Evolutionary conservation across 1,140 invertebrate genomes (phyloP).

Genomic region (Dysdera silvatica): DNA sequence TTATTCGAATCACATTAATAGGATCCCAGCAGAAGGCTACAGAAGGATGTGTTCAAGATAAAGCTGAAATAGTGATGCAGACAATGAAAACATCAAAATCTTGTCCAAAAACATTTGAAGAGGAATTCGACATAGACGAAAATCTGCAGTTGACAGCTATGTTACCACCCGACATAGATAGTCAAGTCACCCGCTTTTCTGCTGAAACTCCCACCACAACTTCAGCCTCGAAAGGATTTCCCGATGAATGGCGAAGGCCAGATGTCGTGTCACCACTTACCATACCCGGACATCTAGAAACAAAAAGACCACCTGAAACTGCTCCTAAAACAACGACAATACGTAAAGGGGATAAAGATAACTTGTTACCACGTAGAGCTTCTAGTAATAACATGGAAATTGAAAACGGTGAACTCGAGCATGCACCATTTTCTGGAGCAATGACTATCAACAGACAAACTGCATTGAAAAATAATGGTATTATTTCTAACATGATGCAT

Average conservation of each 20-base stretch:
- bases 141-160: constrained; percentile 18
- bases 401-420: too few relatives aligned
- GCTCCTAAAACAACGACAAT: constrained; percentile 8
- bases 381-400: too few relatives aligned
- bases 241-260: constrained; percentile 20
- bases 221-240: constrained; percentile 13
- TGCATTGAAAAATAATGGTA: too few relatives aligned
- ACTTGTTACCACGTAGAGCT: too few relatives aligned
- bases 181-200: constrained; percentile 20
- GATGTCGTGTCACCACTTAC: constrained; percentile 18
- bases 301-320: constrained; percentile 14
- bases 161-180: constrained; percentile 14
- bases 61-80: not conserved
- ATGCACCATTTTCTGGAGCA: too few relatives aligned
- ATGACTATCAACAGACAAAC: too few relatives aligned
- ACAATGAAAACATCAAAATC: constrained; percentile 26
- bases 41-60: constrained; percentile 15
- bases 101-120: constrained; percentile 56
- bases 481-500: too few relatives aligned
- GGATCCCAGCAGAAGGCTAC: constrained; percentile 17
- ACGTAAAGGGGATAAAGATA: constrained; percentile 6
- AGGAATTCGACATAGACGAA: constrained; percentile 20
- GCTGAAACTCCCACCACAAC: constrained; percentile 22
- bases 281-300: constrained; percentile 8
- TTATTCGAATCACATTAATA: constrained; percentile 23